Conservation (phyloP, 2,797 vertebrate species). For the Cyclura pinguis region DNA sequence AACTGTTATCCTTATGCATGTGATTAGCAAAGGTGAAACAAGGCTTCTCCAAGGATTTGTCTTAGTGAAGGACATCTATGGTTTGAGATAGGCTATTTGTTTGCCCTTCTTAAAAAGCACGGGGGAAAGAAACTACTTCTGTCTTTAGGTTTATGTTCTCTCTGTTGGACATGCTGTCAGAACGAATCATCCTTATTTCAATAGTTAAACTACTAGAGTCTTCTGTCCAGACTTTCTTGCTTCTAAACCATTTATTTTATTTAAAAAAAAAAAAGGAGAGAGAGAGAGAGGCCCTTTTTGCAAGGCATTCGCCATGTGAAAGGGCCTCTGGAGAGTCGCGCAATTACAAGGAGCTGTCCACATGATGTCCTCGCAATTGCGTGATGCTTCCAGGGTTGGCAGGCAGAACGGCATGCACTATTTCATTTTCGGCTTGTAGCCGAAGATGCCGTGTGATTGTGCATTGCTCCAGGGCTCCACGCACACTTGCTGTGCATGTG, state of each 20-base stretch:
- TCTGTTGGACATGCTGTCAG: constrained; percentile 40
- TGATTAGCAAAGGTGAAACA: constrained; percentile 55
- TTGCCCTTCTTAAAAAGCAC: constrained; percentile 38
- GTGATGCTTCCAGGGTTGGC: too few relatives aligned
- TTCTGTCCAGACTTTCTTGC: neutral
- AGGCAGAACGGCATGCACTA: too few relatives aligned
- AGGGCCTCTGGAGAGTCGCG: too few relatives aligned
- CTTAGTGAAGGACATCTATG: neutral
- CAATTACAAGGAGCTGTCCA: too few relatives aligned
- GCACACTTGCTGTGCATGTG: too few relatives aligned
- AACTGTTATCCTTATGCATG: constrained; percentile 32
- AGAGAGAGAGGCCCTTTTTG: too few relatives aligned
- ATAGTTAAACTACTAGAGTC: neutral
- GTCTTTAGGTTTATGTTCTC: neutral
- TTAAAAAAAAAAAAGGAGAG: too few relatives aligned
- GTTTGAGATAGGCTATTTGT: constrained; percentile 47
- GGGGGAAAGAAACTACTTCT: constrained; percentile 21
- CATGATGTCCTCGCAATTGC: too few relatives aligned
- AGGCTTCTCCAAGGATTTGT: constrained; percentile 17
- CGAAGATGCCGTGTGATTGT: too few relatives aligned
- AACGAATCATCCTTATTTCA: constrained; percentile 43
- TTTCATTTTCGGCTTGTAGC: too few relatives aligned
- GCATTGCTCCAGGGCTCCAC: too few relatives aligned
- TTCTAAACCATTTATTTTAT: constrained; percentile 10
- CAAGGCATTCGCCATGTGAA: too few relatives aligned